Percentiles rank a stretch among this genome's conserved stretches.
phyloP scores from a whole-genome alignment of 2,888 invertebrate genomes.

The Oxytorus armatus region DNA sequence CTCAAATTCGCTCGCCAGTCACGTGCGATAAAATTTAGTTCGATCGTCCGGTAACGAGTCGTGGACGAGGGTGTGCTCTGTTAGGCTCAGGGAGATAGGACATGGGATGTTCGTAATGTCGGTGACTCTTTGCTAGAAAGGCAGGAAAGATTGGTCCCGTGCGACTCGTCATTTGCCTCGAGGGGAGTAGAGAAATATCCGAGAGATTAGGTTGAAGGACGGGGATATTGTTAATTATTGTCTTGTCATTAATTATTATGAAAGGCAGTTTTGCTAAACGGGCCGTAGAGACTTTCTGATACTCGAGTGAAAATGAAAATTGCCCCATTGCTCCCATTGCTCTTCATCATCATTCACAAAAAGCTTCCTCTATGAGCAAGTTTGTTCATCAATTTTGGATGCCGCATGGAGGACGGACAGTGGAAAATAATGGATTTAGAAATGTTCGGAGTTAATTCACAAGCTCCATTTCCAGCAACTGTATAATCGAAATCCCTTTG shows the following conservation, averaged over 20 bases:
- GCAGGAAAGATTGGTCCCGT: slow-evolving; percentile 25
- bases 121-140: slow-evolving; percentile 26
- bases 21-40: slow-evolving; percentile 75
- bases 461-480: too few relatives aligned
- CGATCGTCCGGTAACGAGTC: slow-evolving; percentile 66
- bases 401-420: too few relatives aligned
- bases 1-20: slow-evolving; percentile 68
- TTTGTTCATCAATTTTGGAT: too few relatives aligned
- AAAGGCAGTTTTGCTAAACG: not conserved
- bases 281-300: too few relatives aligned
- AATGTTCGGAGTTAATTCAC: too few relatives aligned
- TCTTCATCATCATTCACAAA: too few relatives aligned
- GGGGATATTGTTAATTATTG: not conserved
- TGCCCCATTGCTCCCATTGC: too few relatives aligned
- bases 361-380: too few relatives aligned
- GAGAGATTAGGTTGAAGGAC: not conserved
- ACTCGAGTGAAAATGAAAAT: too few relatives aligned
- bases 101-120: slow-evolving; percentile 5
- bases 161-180: slow-evolving; percentile 12
- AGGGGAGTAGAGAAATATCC: not conserved
- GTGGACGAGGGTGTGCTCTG: slow-evolving; percentile 48
- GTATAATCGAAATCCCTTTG: too few relatives aligned
- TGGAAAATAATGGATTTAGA: too few relatives aligned
- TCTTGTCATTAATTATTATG: not conserved
- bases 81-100: slow-evolving; percentile 24